Conservation (phyloP, 1,140 invertebrate genomes). For the Coenobita brevimanus region DNA sequence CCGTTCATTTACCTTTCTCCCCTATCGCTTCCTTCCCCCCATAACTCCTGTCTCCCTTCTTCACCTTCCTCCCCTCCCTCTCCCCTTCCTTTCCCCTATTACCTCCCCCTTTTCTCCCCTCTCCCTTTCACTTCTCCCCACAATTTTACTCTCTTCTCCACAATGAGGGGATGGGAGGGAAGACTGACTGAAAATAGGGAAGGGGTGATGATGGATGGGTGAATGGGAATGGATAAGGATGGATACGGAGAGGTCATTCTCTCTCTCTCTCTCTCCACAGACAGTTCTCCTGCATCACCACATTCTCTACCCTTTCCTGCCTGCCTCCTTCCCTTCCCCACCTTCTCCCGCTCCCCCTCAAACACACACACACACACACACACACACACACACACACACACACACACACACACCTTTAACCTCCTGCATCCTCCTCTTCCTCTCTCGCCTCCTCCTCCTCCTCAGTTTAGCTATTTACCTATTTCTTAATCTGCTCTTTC, state of each 20-base stretch:
- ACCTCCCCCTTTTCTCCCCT: not conserved
- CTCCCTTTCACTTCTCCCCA: not conserved
- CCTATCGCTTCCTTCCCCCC: not conserved
- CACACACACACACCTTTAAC: not conserved
- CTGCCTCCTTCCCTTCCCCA: no score
- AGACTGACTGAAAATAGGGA: not conserved
- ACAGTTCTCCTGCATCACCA: not conserved
- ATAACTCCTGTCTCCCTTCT: not conserved
- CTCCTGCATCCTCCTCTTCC: not conserved
- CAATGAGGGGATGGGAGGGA: not conserved
- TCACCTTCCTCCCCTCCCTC: not conserved
- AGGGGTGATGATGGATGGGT: not conserved
- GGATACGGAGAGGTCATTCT: not conserved
- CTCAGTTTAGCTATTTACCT: not conserved
- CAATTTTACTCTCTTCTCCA: not conserved
- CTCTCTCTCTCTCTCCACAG: not conserved
- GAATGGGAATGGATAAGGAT: not conserved
- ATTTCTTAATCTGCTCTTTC: not conserved
- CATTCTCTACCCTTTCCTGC: not conserved
- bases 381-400: constrained; percentile 1
- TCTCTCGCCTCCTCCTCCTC: not conserved
- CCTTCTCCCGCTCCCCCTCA: no score
- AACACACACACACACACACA: constrained; percentile 1
- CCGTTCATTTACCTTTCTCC: not conserved
- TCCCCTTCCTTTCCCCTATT: not conserved